These are phyloP conservation scores for Gambusia yucatana DNA, from an alignment of 2,797 vertebrate genomes.

Conservation along the genomic window DNA sequence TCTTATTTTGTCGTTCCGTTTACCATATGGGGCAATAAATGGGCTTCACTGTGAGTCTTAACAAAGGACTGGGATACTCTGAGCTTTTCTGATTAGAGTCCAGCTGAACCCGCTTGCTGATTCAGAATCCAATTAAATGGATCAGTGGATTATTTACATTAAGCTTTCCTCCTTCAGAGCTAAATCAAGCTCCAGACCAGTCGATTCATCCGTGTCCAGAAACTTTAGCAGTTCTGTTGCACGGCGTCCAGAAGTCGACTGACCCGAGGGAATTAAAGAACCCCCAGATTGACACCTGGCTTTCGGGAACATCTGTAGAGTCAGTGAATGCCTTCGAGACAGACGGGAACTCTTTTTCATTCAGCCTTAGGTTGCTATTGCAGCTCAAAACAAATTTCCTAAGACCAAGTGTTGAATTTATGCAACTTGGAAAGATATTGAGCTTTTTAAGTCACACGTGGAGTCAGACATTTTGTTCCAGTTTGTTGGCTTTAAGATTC, in stretches of 20 bases:
- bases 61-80: neutral
- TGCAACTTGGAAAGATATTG: neutral
- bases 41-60: neutral
- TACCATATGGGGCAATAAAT: constrained; percentile 2
- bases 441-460: neutral
- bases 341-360: neutral
- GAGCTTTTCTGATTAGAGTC: constrained; percentile 11
- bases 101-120: neutral
- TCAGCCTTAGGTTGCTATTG: neutral
- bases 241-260: neutral
- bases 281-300: neutral
- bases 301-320: neutral
- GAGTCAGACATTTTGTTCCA: neutral
- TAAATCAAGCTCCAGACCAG: neutral
- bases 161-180: neutral
- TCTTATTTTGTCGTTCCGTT: neutral
- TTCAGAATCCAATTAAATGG: constrained; percentile 4
- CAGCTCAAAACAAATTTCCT: neutral
- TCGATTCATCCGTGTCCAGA: neutral
- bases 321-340: neutral
- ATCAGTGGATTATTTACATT: constrained; percentile 20
- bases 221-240: neutral
- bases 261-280: neutral
- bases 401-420: neutral
- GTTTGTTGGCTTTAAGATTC: neutral